Percentiles rank a stretch among this genome's conserved stretches.
Conservation (phyloP, 2,797 vertebrate species). For the Orientallactaga sibirica region DNA sequence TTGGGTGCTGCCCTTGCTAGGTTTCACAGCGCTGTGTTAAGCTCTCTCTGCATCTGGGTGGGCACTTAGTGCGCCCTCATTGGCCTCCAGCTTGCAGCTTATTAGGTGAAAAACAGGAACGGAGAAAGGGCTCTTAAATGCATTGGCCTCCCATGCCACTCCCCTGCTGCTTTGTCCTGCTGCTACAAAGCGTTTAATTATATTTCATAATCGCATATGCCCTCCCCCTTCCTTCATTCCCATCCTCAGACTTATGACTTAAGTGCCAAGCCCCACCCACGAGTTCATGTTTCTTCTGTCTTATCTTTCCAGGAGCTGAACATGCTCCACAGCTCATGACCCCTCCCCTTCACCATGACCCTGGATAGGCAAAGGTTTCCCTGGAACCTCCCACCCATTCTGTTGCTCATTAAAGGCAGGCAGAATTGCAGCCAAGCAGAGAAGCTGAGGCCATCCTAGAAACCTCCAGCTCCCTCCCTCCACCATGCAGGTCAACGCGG, state of each 20-base stretch:
- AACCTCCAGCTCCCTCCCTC: background rate
- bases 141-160: background rate
- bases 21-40: background rate
- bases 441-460: background rate
- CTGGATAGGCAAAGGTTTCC: background rate
- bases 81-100: background rate
- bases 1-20: background rate
- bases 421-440: background rate
- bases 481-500: conserved; percentile 30
- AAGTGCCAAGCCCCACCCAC: background rate
- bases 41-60: background rate
- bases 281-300: background rate
- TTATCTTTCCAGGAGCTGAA: background rate
- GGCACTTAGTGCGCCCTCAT: background rate
- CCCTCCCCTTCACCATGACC: background rate
- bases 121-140: background rate
- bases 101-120: background rate
- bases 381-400: conserved; percentile 28
- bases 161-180: background rate
- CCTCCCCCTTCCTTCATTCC: background rate
- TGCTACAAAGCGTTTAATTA: background rate
- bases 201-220: background rate
- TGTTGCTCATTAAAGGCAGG: conserved; percentile 48
- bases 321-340: background rate
- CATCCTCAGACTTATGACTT: background rate